Evolutionary conservation across 2,797 vertebrate genomes (phyloP).

Genomic region (Denticeps clupeoides): DNA sequence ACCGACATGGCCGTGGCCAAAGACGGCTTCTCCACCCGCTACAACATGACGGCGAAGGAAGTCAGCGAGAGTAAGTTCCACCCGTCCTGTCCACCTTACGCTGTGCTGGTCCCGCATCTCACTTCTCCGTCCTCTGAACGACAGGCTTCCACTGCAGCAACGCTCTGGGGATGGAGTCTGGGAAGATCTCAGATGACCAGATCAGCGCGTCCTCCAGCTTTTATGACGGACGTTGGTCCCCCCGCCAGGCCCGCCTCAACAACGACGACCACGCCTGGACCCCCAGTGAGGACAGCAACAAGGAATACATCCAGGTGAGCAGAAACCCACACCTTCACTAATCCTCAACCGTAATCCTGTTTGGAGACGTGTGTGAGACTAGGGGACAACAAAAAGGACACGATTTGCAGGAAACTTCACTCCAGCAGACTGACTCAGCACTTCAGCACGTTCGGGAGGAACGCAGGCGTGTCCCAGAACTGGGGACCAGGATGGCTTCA

Average conservation of each 20-base stretch:
- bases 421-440: too few species aligned
- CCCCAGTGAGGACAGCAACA: constrained; percentile 83
- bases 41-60: constrained; percentile 66
- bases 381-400: too few species aligned
- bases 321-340: neutral
- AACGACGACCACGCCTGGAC: constrained; percentile 92
- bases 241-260: constrained; percentile 86
- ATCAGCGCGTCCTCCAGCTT: constrained; percentile 85
- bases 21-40: constrained; percentile 76
- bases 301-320: constrained; percentile 86
- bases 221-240: constrained; percentile 75
- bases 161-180: constrained; percentile 85
- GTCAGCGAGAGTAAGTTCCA: constrained; percentile 43
- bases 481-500: too few species aligned
- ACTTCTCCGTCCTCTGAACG: too few species aligned
- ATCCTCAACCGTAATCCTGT: too few species aligned
- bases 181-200: constrained; percentile 85
- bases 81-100: too few species aligned
- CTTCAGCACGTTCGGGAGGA: too few species aligned
- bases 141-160: constrained; percentile 86
- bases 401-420: too few species aligned
- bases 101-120: neutral
- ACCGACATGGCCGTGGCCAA: constrained; percentile 96
- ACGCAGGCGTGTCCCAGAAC: too few species aligned
- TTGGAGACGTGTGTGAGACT: too few species aligned